Percentiles rank a stretch among this genome's conserved stretches.
Evolutionary conservation across 2,888 invertebrate genomes (phyloP).

Genomic region (Pammene aurita): DNA sequence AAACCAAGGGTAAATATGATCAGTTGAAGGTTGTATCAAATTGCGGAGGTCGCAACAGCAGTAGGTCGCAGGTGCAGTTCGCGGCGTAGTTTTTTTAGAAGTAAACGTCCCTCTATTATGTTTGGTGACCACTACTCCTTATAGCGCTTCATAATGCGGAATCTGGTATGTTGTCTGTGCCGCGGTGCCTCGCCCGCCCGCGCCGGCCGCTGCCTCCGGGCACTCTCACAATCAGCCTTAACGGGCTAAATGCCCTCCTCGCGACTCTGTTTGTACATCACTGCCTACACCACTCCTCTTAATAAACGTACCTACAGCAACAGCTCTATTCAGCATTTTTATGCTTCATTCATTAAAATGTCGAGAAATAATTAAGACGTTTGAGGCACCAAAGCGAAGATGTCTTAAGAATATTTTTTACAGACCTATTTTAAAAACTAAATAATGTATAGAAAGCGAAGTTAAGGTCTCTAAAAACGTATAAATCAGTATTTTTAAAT

Average conservation of each 20-base stretch:
- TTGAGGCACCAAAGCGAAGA: background rate
- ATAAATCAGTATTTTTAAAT: too few relatives aligned
- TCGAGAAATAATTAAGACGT: background rate
- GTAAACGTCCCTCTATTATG: background rate
- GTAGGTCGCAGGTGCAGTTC: background rate
- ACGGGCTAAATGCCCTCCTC: conserved; percentile 63
- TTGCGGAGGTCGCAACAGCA: too few relatives aligned
- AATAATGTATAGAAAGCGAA: background rate
- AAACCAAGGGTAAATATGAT: too few relatives aligned
- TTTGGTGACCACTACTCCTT: background rate
- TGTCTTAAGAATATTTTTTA: background rate
- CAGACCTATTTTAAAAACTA: background rate
- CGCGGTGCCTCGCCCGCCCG: conserved; percentile 61
- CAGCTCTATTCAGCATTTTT: conserved; percentile 24
- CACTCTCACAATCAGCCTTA: conserved; percentile 62
- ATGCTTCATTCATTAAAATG: conserved; percentile 15
- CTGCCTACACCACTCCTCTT: conserved; percentile 32
- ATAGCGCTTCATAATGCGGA: background rate
- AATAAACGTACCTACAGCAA: conserved; percentile 28
- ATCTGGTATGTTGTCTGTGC: background rate
- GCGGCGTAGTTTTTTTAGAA: background rate
- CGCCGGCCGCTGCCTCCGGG: conserved; percentile 58
- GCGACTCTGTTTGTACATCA: conserved; percentile 40
- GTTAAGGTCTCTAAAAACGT: background rate
- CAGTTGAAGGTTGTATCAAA: too few relatives aligned